A percentile compares a stretch with the other conserved stretches of the same genome.
phyloP scores from a whole-genome alignment of 1,140 invertebrate species.

The Trinorchestia longiramus region DNA sequence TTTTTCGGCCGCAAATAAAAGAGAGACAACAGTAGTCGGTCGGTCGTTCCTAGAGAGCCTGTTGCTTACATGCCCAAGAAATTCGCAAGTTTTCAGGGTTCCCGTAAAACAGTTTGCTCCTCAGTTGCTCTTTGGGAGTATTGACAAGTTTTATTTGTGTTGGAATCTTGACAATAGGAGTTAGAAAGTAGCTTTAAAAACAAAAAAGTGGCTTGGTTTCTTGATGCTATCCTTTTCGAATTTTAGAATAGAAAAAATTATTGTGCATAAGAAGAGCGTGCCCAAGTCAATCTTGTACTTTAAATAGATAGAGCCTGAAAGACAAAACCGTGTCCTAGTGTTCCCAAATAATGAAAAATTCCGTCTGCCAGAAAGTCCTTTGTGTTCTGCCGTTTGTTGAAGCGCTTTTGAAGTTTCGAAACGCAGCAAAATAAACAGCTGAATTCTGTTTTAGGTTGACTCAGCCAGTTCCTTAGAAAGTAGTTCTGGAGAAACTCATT shows the following conservation, averaged over 20 bases:
- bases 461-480: not conserved
- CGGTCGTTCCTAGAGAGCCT: not conserved
- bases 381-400: not conserved
- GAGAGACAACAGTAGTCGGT: not conserved
- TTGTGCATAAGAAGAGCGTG: not conserved
- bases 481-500: not conserved
- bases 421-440: not conserved
- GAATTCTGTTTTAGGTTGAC: not conserved
- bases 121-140: not conserved
- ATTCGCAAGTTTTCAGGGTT: not conserved
- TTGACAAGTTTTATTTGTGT: not conserved
- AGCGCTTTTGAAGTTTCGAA: not conserved
- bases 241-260: not conserved
- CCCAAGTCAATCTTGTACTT: not conserved
- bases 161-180: not conserved
- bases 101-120: not conserved
- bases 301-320: not conserved
- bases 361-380: not conserved
- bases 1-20: conserved; percentile 34
- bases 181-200: not conserved
- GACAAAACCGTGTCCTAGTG: not conserved
- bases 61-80: not conserved
- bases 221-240: not conserved
- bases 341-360: not conserved
- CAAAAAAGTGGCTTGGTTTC: not conserved